phyloP scores from a whole-genome alignment of 2,888 invertebrate species.

The Andricus curvator region DNA sequence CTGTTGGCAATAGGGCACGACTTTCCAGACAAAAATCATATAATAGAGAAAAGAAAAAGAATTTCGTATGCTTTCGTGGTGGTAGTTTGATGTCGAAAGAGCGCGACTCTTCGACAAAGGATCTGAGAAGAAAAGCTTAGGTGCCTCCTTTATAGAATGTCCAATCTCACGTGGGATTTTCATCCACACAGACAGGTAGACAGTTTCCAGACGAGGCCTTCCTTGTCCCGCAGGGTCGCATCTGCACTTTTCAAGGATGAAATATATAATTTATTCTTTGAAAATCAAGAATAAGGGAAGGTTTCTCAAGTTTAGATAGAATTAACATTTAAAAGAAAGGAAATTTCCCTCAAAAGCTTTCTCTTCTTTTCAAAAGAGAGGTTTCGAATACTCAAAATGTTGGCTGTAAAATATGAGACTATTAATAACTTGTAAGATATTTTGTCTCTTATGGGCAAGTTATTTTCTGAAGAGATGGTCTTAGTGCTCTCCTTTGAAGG shows the following conservation, averaged over 20 bases:
- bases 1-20: constrained; percentile 19
- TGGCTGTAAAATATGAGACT: no score
- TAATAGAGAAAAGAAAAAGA: constrained; percentile 13
- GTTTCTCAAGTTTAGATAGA: not conserved
- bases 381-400: no score
- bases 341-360: not conserved
- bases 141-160: constrained; percentile 24
- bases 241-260: constrained; percentile 37
- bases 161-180: constrained; percentile 27
- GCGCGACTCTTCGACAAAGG: constrained; percentile 37
- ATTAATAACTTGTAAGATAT: not conserved
- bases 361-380: not conserved
- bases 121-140: constrained; percentile 32
- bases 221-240: constrained; percentile 13
- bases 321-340: not conserved
- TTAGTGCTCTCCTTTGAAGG: constrained; percentile 3
- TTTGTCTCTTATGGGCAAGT: not conserved
- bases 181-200: constrained; percentile 38
- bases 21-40: constrained; percentile 32
- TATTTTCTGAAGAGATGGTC: not conserved
- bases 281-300: not conserved
- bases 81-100: constrained; percentile 21
- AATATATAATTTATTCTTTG: constrained; percentile 27
- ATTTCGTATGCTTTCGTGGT: not conserved
- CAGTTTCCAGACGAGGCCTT: not conserved